Evolutionary conservation across 2,797 vertebrate species (phyloP).

Genomic region (Liasis olivaceus): DNA sequence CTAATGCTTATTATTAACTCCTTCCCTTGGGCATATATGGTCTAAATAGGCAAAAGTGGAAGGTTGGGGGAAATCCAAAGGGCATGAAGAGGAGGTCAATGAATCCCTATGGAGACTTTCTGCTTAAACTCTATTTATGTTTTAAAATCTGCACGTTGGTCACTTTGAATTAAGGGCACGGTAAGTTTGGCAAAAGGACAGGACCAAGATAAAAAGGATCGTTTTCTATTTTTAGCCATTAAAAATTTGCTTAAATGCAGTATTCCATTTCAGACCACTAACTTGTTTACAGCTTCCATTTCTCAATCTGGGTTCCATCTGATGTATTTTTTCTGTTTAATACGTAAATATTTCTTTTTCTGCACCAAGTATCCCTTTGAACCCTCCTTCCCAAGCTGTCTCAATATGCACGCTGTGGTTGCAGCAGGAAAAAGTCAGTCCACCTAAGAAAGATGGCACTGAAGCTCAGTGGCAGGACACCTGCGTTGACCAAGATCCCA

Average conservation of each 20-base stretch:
- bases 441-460: background rate
- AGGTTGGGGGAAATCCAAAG: background rate
- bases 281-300: background rate
- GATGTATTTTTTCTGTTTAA: background rate
- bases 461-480: background rate
- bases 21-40: background rate
- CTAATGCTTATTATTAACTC: background rate
- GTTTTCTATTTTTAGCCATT: background rate
- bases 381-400: background rate
- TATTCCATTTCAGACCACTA: background rate
- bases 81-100: background rate
- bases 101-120: background rate
- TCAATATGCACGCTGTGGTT: background rate
- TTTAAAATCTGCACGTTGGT: background rate
- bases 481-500: background rate
- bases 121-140: background rate
- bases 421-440: background rate
- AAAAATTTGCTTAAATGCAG: background rate
- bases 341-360: background rate
- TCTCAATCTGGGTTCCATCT: background rate
- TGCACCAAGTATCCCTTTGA: background rate
- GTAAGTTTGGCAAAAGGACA: background rate
- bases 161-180: background rate
- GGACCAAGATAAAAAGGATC: background rate
- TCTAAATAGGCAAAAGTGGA: background rate